phyloP scores from a whole-genome alignment of 2,888 invertebrate genomes.

The Mycalesis mineus region DNA sequence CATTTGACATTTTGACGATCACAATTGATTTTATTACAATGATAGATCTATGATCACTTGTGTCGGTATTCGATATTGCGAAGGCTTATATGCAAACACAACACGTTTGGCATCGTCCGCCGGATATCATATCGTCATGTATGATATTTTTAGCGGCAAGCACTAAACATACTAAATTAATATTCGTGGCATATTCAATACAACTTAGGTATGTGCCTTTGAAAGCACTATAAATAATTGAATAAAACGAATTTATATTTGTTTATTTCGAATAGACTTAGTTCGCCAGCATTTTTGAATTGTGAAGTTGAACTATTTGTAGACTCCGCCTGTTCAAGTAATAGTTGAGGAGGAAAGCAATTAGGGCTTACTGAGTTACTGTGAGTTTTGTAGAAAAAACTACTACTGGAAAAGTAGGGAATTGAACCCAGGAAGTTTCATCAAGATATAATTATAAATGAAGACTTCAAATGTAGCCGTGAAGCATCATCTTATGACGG shows the following conservation, averaged over 20 bases:
- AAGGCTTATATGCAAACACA: slow-evolving; percentile 58
- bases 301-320: no score
- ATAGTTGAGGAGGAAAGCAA: no score
- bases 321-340: no score
- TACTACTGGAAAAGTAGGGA: no score
- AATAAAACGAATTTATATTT: no score
- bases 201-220: neutral
- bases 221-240: neutral
- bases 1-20: slow-evolving; percentile 4
- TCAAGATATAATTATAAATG: no score
- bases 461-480: slow-evolving; percentile 33
- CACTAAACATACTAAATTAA: slow-evolving; percentile 42
- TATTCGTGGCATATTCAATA: slow-evolving; percentile 44
- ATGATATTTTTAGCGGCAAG: slow-evolving; percentile 56
- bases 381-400: no score
- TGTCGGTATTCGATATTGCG: slow-evolving; percentile 20
- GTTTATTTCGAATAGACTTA: no score
- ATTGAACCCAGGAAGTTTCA: no score
- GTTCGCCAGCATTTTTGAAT: no score
- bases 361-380: no score
- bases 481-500: slow-evolving; percentile 37
- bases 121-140: slow-evolving; percentile 58
- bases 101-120: slow-evolving; percentile 59
- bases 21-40: slow-evolving; percentile 12
- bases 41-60: slow-evolving; percentile 14